A percentile compares a stretch with the other conserved stretches of the same genome.
phyloP scores from a whole-genome alignment of 2,888 invertebrate species.

The Leptinotarsa juncta region DNA sequence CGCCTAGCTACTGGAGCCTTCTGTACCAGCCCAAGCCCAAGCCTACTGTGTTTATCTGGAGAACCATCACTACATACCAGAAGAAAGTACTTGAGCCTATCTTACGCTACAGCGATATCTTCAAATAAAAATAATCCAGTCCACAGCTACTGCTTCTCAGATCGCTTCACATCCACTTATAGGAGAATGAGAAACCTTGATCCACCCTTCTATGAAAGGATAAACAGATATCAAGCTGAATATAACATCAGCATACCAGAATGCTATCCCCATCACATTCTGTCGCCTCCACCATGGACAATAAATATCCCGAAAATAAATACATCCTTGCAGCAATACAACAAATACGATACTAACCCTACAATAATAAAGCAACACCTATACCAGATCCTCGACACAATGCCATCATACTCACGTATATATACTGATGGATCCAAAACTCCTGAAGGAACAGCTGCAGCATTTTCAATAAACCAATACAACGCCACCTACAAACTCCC shows the following conservation, averaged over 20 bases:
- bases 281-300: background rate
- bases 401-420: conserved; percentile 16
- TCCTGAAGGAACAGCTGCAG: conserved; percentile 17
- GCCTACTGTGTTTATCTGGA: conserved; percentile 11
- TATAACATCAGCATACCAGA: conserved; percentile 3
- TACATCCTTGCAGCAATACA: no score
- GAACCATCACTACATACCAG: background rate
- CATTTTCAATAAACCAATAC: conserved; percentile 6
- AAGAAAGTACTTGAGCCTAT: conserved; percentile 13
- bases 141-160: conserved; percentile 17
- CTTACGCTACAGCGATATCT: conserved; percentile 19
- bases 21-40: conserved; percentile 7
- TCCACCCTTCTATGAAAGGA: no score
- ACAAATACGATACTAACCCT: background rate
- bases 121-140: conserved; percentile 20
- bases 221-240: conserved; percentile 9
- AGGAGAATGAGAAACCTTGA: conserved; percentile 1
- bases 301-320: no score
- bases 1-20: conserved; percentile 19
- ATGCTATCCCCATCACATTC: conserved; percentile 1
- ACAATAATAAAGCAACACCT: conserved; percentile 16
- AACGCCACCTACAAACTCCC: background rate
- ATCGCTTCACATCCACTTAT: conserved; percentile 10
- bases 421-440: conserved; percentile 14
- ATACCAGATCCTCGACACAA: conserved; percentile 17